Conservation (phyloP, 2,888 invertebrate species). For the Conchocele bisecta region DNA sequence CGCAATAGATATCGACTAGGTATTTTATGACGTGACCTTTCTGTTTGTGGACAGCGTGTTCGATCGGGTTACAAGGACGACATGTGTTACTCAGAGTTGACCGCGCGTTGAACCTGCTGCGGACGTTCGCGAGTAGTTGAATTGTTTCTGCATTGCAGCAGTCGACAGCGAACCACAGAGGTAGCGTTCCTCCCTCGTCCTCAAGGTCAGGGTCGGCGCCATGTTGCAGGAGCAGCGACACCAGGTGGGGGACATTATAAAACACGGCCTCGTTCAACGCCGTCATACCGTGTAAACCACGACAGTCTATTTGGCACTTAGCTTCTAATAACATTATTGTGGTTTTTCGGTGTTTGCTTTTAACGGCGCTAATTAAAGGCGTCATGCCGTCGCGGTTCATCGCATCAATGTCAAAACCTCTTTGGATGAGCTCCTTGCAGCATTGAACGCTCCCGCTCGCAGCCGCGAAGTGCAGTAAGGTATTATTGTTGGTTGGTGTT, state of each 20-base stretch:
- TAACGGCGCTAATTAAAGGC: constrained; percentile 74
- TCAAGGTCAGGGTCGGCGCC: constrained; percentile 77
- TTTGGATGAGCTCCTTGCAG: constrained; percentile 65
- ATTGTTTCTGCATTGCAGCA: constrained; percentile 69
- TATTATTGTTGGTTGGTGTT: constrained; percentile 70
- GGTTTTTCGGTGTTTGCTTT: constrained; percentile 69
- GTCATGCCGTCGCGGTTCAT: constrained; percentile 74
- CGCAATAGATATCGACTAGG: constrained; percentile 71
- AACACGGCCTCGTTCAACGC: constrained; percentile 81
- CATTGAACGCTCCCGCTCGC: constrained; percentile 74
- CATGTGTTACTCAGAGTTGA: constrained; percentile 91
- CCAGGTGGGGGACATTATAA: constrained; percentile 74
- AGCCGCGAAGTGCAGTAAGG: constrained; percentile 77
- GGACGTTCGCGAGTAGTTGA: constrained; percentile 87
- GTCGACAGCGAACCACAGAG: constrained; percentile 81
- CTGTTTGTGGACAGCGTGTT: constrained; percentile 74
- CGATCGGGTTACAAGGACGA: constrained; percentile 72
- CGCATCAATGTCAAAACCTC: constrained; percentile 69
- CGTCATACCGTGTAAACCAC: constrained; percentile 76
- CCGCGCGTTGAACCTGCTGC: constrained; percentile 92
- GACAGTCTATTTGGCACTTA: constrained; percentile 69
- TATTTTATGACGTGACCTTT: constrained; percentile 64
- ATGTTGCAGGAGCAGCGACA: constrained; percentile 72
- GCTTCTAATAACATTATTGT: constrained; percentile 69
- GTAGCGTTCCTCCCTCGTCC: constrained; percentile 77